Base-by-base conservation (phyloP, 2,113 vertebrate species). In the Orthochromis indermauri region DNA sequence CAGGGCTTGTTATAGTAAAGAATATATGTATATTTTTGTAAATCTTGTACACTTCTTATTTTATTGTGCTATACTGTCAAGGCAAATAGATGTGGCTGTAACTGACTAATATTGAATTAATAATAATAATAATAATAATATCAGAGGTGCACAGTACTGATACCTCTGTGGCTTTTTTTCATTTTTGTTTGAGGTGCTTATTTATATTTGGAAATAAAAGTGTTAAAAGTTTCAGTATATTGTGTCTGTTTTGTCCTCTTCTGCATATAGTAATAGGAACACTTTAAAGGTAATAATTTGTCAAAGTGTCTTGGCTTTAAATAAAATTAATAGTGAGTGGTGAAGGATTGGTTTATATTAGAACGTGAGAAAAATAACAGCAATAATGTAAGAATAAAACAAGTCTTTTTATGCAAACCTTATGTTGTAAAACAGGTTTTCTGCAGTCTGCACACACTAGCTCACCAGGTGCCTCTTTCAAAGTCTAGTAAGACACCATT, bases 151-250 rank as follows among this genome's bases (percentile, higher is more conserved):
- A 66, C 24, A 59, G 37, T 85, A 82, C 68, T 86, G 88, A 91
- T 73, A 68, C 49, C 45, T 42, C 89, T 85, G 86, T 92, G 84
- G 81, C 28, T 26, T 82, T 81, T 81, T 81, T 37, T 21, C 5
- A 17, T 71, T 91, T 90, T 92, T 89, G 90, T 95, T 94, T 94
- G 93, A 90, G 35, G 93, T 94, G 91, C 91, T 94, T 92, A 95
- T 94, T 95, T 95, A 95, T 94, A 93, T 91, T 93, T 94, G 51
- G 19, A 86, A 94, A 93, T 93, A 95, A 95, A 95, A 88, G 4
- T 71, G 5, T 4, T 76, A 81, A 91, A 88, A 68, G 63, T 73
- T 66, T 9, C 2, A 31, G 68, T 5, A 33, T 7, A 4, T 31
- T 31, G 6, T 76, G 3, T 54, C 0, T 37, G 2, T 79, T 86